A percentile compares a stretch with the other conserved stretches of the same genome.
These are phyloP conservation scores for Micrasema longulum DNA, from an alignment of 1,140 invertebrate genomes.

Conservation along the genomic window DNA sequence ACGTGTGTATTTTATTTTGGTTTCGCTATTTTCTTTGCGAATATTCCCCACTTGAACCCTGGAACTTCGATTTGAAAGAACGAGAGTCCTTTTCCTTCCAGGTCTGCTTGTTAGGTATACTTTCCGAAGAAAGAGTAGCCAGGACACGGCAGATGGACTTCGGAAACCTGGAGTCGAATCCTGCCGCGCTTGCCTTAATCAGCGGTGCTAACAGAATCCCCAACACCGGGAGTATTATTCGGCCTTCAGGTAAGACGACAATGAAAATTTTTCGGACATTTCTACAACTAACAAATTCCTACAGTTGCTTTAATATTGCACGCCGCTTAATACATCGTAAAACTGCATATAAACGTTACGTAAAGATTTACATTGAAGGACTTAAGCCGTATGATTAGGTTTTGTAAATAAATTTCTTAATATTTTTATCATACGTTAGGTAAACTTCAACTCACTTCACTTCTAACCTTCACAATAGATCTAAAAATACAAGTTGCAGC, in stretches of 20 bases:
- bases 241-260: slow-evolving; percentile 2
- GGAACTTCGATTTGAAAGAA: slow-evolving; percentile 49
- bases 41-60: slow-evolving; percentile 16
- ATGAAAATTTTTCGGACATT: neutral
- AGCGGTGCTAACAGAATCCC: slow-evolving; percentile 62
- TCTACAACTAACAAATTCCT: neutral
- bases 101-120: slow-evolving; percentile 71
- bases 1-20: neutral
- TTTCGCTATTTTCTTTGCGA: neutral
- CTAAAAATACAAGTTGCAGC: no score
- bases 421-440: no score
- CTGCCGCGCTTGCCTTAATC: slow-evolving; percentile 68
- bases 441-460: no score
- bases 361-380: no score
- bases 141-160: slow-evolving; percentile 64
- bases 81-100: slow-evolving; percentile 58
- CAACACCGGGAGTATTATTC: slow-evolving; percentile 4
- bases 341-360: no score
- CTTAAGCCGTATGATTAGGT: no score
- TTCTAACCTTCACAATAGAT: no score
- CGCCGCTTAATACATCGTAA: neutral
- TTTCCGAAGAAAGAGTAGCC: slow-evolving; percentile 69
- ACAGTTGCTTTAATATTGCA: neutral
- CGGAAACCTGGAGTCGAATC: slow-evolving; percentile 57
- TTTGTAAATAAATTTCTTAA: no score